A percentile compares a stretch with the other conserved stretches of the same genome.
phyloP scores from a whole-genome alignment of 2,888 invertebrate genomes.

The Spilosoma lubricipeda region DNA sequence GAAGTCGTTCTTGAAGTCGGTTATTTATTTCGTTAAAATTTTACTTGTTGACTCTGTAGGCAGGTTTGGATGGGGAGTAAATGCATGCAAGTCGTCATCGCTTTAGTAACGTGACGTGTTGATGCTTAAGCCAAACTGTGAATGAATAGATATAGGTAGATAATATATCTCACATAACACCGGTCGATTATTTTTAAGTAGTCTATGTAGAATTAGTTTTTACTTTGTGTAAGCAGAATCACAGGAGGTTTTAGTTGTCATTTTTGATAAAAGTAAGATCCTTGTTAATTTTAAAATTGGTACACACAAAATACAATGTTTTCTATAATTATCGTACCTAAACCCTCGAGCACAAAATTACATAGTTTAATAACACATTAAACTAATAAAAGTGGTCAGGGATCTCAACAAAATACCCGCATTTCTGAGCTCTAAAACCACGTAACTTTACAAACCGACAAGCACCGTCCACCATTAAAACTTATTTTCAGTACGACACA shows the following conservation, averaged over 20 bases:
- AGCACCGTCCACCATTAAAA: constrained; percentile 72
- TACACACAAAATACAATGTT: neutral
- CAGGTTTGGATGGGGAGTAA: too few species aligned
- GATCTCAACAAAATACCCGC: constrained; percentile 51
- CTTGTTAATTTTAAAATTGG: neutral
- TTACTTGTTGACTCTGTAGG: too few species aligned
- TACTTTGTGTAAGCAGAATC: neutral
- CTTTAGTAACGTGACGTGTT: too few species aligned
- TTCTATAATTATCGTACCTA: constrained; percentile 4
- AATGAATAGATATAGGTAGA: too few species aligned
- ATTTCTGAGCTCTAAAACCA: constrained; percentile 59
- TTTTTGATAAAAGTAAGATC: neutral
- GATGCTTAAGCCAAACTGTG: too few species aligned
- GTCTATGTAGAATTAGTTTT: too few species aligned
- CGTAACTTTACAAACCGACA: constrained; percentile 56
- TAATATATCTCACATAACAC: too few species aligned
- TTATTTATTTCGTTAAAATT: too few species aligned
- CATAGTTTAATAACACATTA: constrained; percentile 37
- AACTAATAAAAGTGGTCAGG: constrained; percentile 38
- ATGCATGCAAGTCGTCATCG: too few species aligned
- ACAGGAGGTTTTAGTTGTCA: neutral
- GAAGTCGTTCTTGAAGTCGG: too few species aligned
- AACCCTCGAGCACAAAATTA: constrained; percentile 21
- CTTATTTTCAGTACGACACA: constrained; percentile 52
- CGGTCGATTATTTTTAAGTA: too few species aligned